These are phyloP conservation scores for Anableps anableps DNA, from an alignment of 2,797 vertebrate genomes.

Conservation along the genomic window DNA sequence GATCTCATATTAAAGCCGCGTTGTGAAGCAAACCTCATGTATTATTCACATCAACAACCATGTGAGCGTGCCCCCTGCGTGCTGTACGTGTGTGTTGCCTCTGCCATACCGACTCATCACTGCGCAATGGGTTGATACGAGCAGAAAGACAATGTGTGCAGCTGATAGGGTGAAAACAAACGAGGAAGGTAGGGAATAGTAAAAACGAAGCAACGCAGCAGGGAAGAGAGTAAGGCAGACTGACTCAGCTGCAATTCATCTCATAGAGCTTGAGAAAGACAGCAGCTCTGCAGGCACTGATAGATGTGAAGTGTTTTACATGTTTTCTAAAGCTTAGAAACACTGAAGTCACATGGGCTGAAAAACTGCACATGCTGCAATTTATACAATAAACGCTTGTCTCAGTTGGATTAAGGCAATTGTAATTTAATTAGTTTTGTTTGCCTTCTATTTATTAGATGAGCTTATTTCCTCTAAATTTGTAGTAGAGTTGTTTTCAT, in stretches of 20 bases:
- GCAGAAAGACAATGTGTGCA: constrained; percentile 21
- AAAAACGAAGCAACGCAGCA: neutral
- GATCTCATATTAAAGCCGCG: constrained; percentile 62
- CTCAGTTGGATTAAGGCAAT: neutral
- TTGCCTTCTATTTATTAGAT: neutral
- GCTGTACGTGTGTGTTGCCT: constrained; percentile 11
- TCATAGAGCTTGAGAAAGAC: neutral
- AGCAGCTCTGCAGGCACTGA: constrained; percentile 1
- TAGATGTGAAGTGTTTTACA: neutral
- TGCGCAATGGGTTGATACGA: constrained; percentile 39
- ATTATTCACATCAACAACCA: constrained; percentile 58
- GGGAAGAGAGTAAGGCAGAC: neutral
- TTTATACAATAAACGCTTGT: neutral
- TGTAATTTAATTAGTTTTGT: neutral
- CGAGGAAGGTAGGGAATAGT: neutral
- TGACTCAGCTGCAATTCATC: neutral
- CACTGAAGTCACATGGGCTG: neutral
- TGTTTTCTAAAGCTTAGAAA: neutral
- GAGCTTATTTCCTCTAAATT: neutral
- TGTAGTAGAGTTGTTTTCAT: neutral
- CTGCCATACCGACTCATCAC: constrained; percentile 48
- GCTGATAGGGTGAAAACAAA: constrained; percentile 7
- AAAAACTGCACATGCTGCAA: neutral
- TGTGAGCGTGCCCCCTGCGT: constrained; percentile 18
- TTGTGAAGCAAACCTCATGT: constrained; percentile 54